Conservation (phyloP, 2,888 invertebrate genomes). For the Chymomyza fuscimana region DNA sequence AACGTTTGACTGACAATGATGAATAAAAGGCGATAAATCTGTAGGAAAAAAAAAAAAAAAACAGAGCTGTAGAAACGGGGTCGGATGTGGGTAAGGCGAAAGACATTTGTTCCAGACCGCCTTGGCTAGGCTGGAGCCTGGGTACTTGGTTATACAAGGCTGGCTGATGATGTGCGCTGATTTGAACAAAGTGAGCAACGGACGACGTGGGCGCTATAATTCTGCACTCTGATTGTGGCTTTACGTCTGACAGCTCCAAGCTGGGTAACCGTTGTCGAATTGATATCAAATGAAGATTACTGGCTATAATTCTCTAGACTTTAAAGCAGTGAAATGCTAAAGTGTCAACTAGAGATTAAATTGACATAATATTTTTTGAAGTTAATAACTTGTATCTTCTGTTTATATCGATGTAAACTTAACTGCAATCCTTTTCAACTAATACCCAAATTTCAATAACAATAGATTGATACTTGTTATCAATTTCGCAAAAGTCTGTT, state of each 20-base stretch:
- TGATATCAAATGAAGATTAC: neutral
- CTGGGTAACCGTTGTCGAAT: neutral
- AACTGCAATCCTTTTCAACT: neutral
- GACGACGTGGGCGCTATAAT: conserved; percentile 32
- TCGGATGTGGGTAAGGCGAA: conserved; percentile 58
- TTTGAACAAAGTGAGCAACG: conserved; percentile 53
- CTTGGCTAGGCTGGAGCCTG: conserved; percentile 15
- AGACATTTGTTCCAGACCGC: conserved; percentile 64
- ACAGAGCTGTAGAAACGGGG: conserved; percentile 5
- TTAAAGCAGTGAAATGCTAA: neutral
- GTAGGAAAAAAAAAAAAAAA: conserved; percentile 32
- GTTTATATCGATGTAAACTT: neutral
- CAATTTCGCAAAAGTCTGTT: too few relatives aligned
- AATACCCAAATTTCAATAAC: neutral
- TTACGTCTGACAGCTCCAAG: conserved; percentile 4
- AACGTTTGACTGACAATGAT: conserved; percentile 67
- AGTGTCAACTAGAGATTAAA: neutral
- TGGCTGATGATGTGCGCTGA: conserved; percentile 58
- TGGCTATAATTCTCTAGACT: neutral
- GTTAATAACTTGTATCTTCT: neutral
- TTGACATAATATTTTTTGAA: neutral
- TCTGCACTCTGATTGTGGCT: conserved; percentile 11
- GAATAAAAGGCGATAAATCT: conserved; percentile 74
- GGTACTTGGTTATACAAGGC: conserved; percentile 14
- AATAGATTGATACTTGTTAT: neutral